Evolutionary conservation across 1,140 invertebrate genomes (phyloP).

Genomic region (Onthophagus taurus): DNA sequence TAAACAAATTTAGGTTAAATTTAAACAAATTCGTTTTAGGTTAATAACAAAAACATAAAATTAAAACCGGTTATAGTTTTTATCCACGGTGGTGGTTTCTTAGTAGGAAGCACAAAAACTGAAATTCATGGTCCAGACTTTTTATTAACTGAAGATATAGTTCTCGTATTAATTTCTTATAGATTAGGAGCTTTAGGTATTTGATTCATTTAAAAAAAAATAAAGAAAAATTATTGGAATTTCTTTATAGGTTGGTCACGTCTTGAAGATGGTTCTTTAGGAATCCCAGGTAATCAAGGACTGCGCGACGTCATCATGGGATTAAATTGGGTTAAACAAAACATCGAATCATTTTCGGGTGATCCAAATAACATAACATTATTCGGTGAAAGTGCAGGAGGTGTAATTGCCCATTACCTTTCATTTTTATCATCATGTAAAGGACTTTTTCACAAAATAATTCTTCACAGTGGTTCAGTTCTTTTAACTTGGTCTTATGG

Average conservation of each 20-base stretch:
- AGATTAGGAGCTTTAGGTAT: constrained; percentile 40
- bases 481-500: constrained; percentile 41
- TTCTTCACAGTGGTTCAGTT: constrained; percentile 52
- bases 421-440: constrained; percentile 29
- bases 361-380: constrained; percentile 39
- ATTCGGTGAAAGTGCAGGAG: constrained; percentile 46
- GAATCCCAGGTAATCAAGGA: constrained; percentile 9
- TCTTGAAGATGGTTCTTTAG: constrained; percentile 11
- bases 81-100: constrained; percentile 55
- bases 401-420: constrained; percentile 31
- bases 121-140: constrained; percentile 49
- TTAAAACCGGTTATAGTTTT: constrained; percentile 51
- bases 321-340: constrained; percentile 48
- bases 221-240: too few species aligned
- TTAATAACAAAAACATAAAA: too few species aligned
- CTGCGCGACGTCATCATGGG: constrained; percentile 11
- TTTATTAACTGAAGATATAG: constrained; percentile 46
- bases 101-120: constrained; percentile 44
- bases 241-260: constrained; percentile 9
- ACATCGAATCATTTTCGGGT: constrained; percentile 43
- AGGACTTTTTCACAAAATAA: constrained; percentile 51
- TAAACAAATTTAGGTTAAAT: too few species aligned
- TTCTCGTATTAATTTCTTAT: constrained; percentile 42
- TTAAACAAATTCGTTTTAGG: too few species aligned
- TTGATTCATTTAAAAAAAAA: constrained; percentile 11